Conservation (phyloP, 2,888 invertebrate species). For the Resseliella maxima region DNA sequence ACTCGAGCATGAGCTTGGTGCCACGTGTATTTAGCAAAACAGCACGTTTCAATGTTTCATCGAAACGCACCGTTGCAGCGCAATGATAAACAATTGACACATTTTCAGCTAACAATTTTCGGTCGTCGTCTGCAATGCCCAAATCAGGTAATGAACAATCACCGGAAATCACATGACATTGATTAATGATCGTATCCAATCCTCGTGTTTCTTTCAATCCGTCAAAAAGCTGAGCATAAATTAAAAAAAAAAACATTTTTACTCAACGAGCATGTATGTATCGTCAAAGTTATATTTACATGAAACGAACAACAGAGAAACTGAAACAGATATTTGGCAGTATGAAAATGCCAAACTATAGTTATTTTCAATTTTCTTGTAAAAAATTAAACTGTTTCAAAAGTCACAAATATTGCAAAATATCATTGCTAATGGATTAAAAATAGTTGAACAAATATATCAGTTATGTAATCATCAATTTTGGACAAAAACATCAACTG, state of each 20-base stretch:
- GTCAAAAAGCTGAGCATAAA: constrained; percentile 77
- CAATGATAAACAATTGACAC: constrained; percentile 89
- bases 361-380: too few relatives aligned
- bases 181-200: constrained; percentile 72
- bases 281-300: too few relatives aligned
- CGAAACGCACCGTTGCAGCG: constrained; percentile 76
- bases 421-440: too few relatives aligned
- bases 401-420: too few relatives aligned
- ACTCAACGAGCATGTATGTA: background rate
- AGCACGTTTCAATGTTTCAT: constrained; percentile 86
- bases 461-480: too few relatives aligned
- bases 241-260: background rate
- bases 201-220: constrained; percentile 75
- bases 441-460: too few relatives aligned
- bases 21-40: constrained; percentile 93
- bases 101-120: constrained; percentile 73
- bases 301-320: too few relatives aligned
- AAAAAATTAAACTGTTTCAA: too few relatives aligned
- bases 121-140: constrained; percentile 76
- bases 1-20: constrained; percentile 85
- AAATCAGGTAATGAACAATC: constrained; percentile 77
- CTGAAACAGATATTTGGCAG: too few relatives aligned
- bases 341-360: background rate
- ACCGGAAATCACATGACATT: constrained; percentile 79
- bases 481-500: too few relatives aligned